Conservation (phyloP, 2,797 vertebrate species). For the Catostomus latipinnis region DNA sequence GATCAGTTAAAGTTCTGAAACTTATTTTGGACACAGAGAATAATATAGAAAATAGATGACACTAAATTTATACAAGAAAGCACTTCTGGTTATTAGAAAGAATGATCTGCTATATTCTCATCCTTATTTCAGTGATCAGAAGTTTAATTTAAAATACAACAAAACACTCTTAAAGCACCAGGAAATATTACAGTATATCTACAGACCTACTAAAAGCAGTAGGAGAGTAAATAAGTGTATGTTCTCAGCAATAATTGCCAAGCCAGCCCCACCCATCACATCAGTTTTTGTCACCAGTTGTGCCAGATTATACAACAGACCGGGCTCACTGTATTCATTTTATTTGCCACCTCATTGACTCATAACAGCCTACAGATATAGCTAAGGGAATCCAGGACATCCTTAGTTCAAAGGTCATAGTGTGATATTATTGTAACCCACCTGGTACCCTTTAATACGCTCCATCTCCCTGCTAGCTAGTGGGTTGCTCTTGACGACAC, state of each 20-base stretch:
- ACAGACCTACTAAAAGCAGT: conserved; percentile 14
- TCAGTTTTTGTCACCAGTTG: conserved; percentile 22
- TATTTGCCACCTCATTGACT: conserved; percentile 33
- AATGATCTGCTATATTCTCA: conserved; percentile 8
- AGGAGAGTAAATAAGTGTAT: conserved; percentile 20
- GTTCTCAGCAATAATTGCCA: conserved; percentile 24
- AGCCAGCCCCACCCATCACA: conserved; percentile 21
- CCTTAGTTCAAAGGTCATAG: conserved; percentile 7
- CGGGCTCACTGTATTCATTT: conserved; percentile 16
- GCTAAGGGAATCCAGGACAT: not conserved
- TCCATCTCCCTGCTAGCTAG: conserved; percentile 99
- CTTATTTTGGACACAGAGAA: too few species aligned
- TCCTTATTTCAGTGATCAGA: not conserved
- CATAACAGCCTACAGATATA: conserved; percentile 8
- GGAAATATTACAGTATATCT: conserved; percentile 18
- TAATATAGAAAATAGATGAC: too few species aligned
- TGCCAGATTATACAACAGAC: conserved; percentile 9
- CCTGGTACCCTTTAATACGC: conserved; percentile 98
- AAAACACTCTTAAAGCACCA: not conserved
- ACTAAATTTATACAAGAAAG: too few species aligned
- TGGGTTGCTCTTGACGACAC: conserved; percentile 97
- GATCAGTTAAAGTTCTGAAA: conserved; percentile 11
- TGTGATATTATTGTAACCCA: conserved; percentile 61
- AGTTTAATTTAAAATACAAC: not conserved
- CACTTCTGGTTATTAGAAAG: not conserved